Conservation (phyloP, 2,113 vertebrate genomes). For the Otolemur garnettii region DNA sequence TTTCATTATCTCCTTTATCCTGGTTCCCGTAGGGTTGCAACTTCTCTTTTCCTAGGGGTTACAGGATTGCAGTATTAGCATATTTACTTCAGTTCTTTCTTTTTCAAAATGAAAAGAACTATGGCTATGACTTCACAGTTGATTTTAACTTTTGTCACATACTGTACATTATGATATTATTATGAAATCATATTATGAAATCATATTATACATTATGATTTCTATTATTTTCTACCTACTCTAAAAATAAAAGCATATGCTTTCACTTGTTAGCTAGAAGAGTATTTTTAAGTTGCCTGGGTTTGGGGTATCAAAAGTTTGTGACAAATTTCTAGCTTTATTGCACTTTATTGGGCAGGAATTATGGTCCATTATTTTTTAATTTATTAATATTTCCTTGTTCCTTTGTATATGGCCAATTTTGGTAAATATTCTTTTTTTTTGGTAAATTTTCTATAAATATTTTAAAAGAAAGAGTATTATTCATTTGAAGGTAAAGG, state of each 20-base stretch:
- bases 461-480: neutral
- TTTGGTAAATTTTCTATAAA: slow-evolving; percentile 28
- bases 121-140: neutral
- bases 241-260: slow-evolving; percentile 14
- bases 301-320: neutral
- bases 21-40: no score
- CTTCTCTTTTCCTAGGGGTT: no score
- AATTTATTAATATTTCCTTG: slow-evolving; percentile 7
- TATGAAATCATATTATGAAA: no score
- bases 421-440: slow-evolving; percentile 48
- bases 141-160: neutral
- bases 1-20: neutral
- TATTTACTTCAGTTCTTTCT: neutral
- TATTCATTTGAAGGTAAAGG: slow-evolving; percentile 23
- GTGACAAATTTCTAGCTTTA: slow-evolving; percentile 23
- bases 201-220: slow-evolving; percentile 27
- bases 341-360: neutral
- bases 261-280: slow-evolving; percentile 23
- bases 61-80: no score
- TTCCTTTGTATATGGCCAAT: neutral
- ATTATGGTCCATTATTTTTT: neutral
- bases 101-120: slow-evolving; percentile 37
- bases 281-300: neutral
- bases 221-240: slow-evolving; percentile 53
- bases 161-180: slow-evolving; percentile 19